Percentiles rank a stretch among this genome's conserved stretches.
Conservation (phyloP, 1,140 invertebrate species). For the Pemphigus obesinymphae region DNA sequence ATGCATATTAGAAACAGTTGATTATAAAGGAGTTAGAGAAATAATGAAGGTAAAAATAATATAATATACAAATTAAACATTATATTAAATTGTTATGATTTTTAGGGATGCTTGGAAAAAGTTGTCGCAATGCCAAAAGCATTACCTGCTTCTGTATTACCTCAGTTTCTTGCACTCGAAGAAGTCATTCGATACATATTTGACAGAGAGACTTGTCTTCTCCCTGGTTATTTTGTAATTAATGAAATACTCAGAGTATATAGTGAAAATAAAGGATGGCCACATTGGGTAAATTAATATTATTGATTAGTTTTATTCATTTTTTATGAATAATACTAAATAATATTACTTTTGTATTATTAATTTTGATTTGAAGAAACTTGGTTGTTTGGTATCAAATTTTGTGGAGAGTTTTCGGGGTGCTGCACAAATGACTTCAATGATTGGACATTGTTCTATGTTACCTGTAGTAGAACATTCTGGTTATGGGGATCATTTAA, state of each 20-base stretch:
- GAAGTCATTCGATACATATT: constrained; percentile 83
- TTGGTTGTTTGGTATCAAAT: constrained; percentile 75
- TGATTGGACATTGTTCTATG: constrained; percentile 83
- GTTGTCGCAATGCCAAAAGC: constrained; percentile 69
- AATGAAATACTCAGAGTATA: constrained; percentile 89
- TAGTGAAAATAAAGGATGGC: constrained; percentile 73
- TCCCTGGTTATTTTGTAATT: constrained; percentile 90
- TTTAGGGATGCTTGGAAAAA: constrained; percentile 77
- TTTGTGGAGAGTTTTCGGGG: constrained; percentile 89
- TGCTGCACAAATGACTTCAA: constrained; percentile 91
- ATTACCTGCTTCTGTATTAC: constrained; percentile 70
- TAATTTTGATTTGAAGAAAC: constrained; percentile 57
- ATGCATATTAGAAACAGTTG: constrained; percentile 81
- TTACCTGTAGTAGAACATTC: constrained; percentile 91
- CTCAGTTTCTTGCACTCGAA: constrained; percentile 73
- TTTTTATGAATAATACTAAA: no score
- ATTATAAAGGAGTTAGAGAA: constrained; percentile 91
- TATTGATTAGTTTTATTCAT: no score
- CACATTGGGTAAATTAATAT: constrained; percentile 73
- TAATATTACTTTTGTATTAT: neutral
- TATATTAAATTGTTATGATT: constrained; percentile 26
- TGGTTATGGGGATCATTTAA: constrained; percentile 78
- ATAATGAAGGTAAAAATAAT: constrained; percentile 72
- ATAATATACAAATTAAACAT: neutral
- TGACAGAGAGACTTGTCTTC: constrained; percentile 82